These are phyloP conservation scores for Diogma glabrata DNA, from an alignment of 2,888 invertebrate species.

Conservation along the genomic window DNA sequence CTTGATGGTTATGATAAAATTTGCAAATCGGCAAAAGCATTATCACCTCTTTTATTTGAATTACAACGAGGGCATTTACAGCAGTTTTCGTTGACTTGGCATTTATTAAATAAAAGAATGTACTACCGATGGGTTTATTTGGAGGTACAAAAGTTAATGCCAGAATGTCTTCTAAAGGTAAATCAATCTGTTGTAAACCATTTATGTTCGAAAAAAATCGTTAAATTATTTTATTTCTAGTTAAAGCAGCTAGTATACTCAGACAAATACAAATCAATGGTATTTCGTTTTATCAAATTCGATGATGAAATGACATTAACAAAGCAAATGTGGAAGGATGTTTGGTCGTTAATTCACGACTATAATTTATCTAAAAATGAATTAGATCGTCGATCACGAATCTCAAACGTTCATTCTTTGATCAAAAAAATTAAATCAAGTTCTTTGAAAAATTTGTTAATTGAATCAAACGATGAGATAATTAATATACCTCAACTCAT, in stretches of 20 bases:
- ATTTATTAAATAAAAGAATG: constrained; percentile 52
- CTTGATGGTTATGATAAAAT: constrained; percentile 52
- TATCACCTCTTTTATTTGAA: constrained; percentile 47
- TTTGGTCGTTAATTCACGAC: constrained; percentile 33
- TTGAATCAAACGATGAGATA: not conserved
- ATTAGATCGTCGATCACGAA: constrained; percentile 29
- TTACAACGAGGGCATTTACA: constrained; percentile 50
- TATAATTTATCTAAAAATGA: constrained; percentile 32
- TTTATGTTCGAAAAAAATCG: too few relatives aligned
- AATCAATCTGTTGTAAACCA: too few relatives aligned
- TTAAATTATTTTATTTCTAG: constrained; percentile 17
- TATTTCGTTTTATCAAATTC: constrained; percentile 43
- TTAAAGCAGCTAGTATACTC: constrained; percentile 31
- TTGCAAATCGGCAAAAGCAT: constrained; percentile 45
- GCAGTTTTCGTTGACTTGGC: constrained; percentile 55
- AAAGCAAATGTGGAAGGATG: constrained; percentile 42
- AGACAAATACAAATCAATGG: constrained; percentile 31
- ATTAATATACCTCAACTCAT: constrained; percentile 3
- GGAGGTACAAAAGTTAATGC: constrained; percentile 44
- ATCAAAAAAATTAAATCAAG: constrained; percentile 26
- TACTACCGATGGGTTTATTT: constrained; percentile 44
- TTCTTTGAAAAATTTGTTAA: not conserved
- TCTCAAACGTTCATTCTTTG: constrained; percentile 30
- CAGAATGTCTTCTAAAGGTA: constrained; percentile 42
- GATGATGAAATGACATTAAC: constrained; percentile 47